These are phyloP conservation scores for Corydoras maculifer DNA, from an alignment of 2,113 vertebrate genomes.

Conservation along the genomic window DNA sequence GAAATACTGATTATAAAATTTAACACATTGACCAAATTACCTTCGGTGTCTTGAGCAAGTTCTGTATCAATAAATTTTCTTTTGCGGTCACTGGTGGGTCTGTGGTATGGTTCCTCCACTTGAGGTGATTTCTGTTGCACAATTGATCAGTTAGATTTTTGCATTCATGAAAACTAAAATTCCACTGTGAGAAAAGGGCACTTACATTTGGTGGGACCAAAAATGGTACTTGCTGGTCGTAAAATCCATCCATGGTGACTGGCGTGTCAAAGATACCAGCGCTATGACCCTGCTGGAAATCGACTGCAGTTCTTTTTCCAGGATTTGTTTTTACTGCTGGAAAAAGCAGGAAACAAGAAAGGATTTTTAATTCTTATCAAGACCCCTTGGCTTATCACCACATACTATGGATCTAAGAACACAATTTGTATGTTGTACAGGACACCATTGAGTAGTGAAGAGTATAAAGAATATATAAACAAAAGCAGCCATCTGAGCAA, in stretches of 20 bases:
- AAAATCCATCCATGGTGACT: constrained; percentile 90
- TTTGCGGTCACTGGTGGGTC: constrained; percentile 76
- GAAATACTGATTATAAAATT: too few species aligned
- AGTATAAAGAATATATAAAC: constrained; percentile 54
- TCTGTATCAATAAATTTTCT: constrained; percentile 90
- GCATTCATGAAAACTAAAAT: not conserved
- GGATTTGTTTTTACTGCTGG: constrained; percentile 40
- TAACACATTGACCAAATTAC: constrained; percentile 59
- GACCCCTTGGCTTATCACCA: not conserved
- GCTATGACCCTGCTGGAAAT: constrained; percentile 52
- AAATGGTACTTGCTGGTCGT: constrained; percentile 94
- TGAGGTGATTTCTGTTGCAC: constrained; percentile 60
- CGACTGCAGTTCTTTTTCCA: constrained; percentile 34
- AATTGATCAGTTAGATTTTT: constrained; percentile 19
- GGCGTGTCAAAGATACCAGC: constrained; percentile 44
- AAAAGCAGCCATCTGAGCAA: constrained; percentile 46
- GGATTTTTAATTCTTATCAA: too few species aligned
- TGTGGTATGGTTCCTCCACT: constrained; percentile 70
- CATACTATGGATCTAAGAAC: not conserved
- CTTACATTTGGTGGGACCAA: constrained; percentile 85
- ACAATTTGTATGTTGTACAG: not conserved
- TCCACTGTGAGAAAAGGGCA: constrained; percentile 22
- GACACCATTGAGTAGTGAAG: not conserved
- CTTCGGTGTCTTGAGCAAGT: constrained; percentile 93
- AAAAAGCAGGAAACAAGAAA: not conserved